Base-by-base conservation (phyloP, 2,113 vertebrate genomes). In the Nipponia nippon region DNA sequence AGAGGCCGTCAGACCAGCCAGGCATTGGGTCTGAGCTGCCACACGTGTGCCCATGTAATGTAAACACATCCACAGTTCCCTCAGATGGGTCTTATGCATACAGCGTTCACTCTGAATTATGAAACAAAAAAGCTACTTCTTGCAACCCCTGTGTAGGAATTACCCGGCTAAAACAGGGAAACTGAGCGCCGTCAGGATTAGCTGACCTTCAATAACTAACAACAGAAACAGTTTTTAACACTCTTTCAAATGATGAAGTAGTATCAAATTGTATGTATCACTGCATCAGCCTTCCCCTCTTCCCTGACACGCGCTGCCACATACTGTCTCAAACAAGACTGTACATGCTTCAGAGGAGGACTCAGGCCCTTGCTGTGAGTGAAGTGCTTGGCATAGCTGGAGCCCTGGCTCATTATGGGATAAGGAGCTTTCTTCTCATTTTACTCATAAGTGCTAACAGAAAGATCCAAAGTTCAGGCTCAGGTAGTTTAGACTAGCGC, bases 41-140 rank as follows among this genome's bases (percentile, higher is more conserved):
- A 77, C 44, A 80, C 0, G 0, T 0, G 2, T 65, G 65, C 16
- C 70, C 2, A 0, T 56, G 61, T 42, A 89, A 77, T 0, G 1
- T 10, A 46, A 69, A 95, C 29, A 83, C 52, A 44, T 58, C 36
- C 55, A 27, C 29, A 22, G 38, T 27, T 72, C 52, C 44, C 52
- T 87, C 38, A 49, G 27, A 19, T 29, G 25, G 32, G 63, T 34
- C 63, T 84, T 52, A 50, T 1, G 19, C 18, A 71, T n/a, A 23
- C 49, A 75, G 61, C 0, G 1, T 27, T 75, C 38, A 47, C 26
- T 36, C 23, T 65, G 30, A 87, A 63, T 49, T 44, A 76, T 11
- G 76, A n/a, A n/a, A n/a, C 21, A 2, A 38, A 49, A 87, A 81
- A 50, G 9, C 30, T 56, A 12, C 36, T 20, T 77, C 85, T 67